These are phyloP conservation scores for Chaetogeoica ovagalla DNA, from an alignment of 2,888 invertebrate species.

Conservation along the genomic window DNA sequence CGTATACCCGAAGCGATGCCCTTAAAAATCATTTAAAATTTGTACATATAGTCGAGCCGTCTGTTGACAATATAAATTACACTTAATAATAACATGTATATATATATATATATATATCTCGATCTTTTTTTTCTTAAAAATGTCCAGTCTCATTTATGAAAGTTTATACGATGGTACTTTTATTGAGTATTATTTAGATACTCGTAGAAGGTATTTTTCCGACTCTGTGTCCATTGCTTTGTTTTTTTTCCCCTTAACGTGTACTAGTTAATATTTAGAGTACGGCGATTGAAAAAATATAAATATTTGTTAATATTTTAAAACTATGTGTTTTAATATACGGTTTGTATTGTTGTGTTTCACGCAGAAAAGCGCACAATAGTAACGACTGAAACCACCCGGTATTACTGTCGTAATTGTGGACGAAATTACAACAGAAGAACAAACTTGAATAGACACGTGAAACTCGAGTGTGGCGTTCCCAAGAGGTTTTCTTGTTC, in stretches of 20 bases:
- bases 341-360: neutral
- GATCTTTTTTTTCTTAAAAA: neutral
- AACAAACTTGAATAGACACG: conserved; percentile 55
- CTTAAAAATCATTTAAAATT: conserved; percentile 59
- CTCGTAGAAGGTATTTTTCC: too few species aligned
- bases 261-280: too few species aligned
- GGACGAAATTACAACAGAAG: conserved; percentile 55
- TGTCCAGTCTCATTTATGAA: too few species aligned
- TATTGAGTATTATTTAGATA: too few species aligned
- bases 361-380: neutral
- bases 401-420: conserved; percentile 51
- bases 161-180: too few species aligned
- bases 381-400: neutral
- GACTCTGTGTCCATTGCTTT: too few species aligned
- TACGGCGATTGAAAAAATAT: too few species aligned
- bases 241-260: too few species aligned
- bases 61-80: neutral
- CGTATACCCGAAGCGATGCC: conserved; percentile 59
- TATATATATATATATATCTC: neutral
- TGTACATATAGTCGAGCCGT: conserved; percentile 56
- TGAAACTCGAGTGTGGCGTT: conserved; percentile 58
- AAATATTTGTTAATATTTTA: neutral
- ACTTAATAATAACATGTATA: conserved; percentile 3
- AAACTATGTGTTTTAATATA: neutral
- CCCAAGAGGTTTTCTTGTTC: conserved; percentile 60